Conservation (phyloP, 2,888 invertebrate genomes). For the Zaprionus bogoriensis region DNA sequence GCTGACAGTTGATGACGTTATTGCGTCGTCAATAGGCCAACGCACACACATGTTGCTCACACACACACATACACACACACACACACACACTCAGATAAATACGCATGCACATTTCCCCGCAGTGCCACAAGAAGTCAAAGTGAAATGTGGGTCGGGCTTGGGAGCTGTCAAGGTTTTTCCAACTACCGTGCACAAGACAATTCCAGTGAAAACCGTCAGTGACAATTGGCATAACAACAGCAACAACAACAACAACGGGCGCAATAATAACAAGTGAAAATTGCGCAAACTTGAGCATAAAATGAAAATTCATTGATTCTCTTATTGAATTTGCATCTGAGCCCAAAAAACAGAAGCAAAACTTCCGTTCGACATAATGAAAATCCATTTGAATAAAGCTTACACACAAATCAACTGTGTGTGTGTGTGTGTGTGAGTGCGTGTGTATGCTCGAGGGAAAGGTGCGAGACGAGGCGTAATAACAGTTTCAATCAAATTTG, state of each 20-base stretch:
- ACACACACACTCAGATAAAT: neutral
- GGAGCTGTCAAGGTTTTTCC: conserved; percentile 25
- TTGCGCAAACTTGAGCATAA: conserved; percentile 62
- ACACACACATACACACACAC: conserved; percentile 37
- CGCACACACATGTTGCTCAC: conserved; percentile 38
- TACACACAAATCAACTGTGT: conserved; percentile 14
- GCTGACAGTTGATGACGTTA: conserved; percentile 72
- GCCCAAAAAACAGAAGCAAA: conserved; percentile 14
- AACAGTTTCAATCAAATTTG: conserved; percentile 43
- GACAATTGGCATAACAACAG: conserved; percentile 38
- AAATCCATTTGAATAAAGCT: conserved; percentile 39
- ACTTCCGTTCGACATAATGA: conserved; percentile 14
- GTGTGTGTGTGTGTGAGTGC: neutral
- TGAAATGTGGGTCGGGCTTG: conserved; percentile 16
- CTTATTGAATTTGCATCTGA: conserved; percentile 59
- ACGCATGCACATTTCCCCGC: too few relatives aligned
- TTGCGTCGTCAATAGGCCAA: conserved; percentile 49
- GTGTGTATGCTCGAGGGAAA: neutral
- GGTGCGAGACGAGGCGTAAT: neutral
- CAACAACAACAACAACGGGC: conserved; percentile 9
- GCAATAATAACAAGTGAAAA: conserved; percentile 19
- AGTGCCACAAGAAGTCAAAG: neutral
- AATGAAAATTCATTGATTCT: conserved; percentile 72
- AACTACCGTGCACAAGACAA: conserved; percentile 22
- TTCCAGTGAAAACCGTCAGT: conserved; percentile 43